Conservation (phyloP, 2,113 vertebrate species). For the Brachyhypopomus occidentalis region DNA sequence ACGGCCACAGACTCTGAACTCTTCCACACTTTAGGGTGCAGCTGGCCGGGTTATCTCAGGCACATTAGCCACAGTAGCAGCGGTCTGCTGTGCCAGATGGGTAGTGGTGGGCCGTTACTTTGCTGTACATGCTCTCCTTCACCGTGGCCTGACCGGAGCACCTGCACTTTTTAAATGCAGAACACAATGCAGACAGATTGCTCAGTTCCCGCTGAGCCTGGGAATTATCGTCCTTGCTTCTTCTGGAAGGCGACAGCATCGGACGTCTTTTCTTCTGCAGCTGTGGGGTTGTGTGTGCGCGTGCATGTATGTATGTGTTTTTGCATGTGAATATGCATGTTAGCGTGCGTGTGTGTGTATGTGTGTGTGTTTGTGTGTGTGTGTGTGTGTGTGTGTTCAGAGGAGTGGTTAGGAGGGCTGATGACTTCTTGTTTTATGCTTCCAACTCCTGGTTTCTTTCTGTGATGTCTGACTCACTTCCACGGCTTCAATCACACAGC, state of each 20-base stretch:
- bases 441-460: slow-evolving; percentile 3
- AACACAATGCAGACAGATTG: slow-evolving; percentile 53
- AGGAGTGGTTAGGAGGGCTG: background rate
- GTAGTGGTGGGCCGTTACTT: slow-evolving; percentile 27
- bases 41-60: slow-evolving; percentile 28
- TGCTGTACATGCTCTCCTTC: background rate
- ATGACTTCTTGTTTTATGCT: slow-evolving; percentile 23
- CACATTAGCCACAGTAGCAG: background rate
- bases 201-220: slow-evolving; percentile 45
- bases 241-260: slow-evolving; percentile 44
- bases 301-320: background rate
- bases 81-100: background rate
- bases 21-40: background rate
- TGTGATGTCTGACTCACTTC: background rate
- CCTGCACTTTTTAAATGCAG: slow-evolving; percentile 39
- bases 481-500: background rate
- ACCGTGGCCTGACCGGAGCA: slow-evolving; percentile 5
- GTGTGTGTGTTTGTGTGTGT: slow-evolving; percentile 9
- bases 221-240: slow-evolving; percentile 45
- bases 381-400: slow-evolving; percentile 1
- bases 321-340: slow-evolving; percentile 11
- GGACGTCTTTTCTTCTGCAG: slow-evolving; percentile 33
- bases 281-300: slow-evolving; percentile 18
- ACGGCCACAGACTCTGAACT: slow-evolving; percentile 7
- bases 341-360: slow-evolving; percentile 20